Evolutionary conservation across 2,888 invertebrate genomes (phyloP), one percentile per base, ranked within the genome.

Genomic region (Hanleya hanleyi): DNA sequence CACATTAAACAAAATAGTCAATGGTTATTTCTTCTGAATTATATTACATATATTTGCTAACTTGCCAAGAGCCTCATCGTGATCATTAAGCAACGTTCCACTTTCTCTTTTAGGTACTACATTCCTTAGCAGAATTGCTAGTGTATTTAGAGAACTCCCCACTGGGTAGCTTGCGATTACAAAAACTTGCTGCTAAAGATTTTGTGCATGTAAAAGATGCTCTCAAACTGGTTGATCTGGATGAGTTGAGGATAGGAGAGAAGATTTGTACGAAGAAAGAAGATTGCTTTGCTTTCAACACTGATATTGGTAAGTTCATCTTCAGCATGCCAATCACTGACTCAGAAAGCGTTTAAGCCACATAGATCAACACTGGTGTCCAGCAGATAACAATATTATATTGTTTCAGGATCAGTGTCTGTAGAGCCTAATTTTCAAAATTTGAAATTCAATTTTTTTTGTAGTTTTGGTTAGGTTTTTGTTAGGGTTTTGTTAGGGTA

Each of bases 181-280:
- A 77, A 0, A 76, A 77, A 15, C 71, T 86, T 29, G 78, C 78
- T 12, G 61, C 76, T 35, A 69, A 78, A 9, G 86, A 86, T 70
- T 86, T 87, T 79, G 82, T 86, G 1, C 35, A 83, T 15, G 76
- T 82, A 12, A 68, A 77, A 15, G 77, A 70, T 26, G 67, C 73
- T 1, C 66, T 86, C 0, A 83, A 84, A 69, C 78, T 87, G 49
- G 81, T 83, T 1, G 86, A 87, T 68, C 77, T 87, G 1, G 85
- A 85, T 75, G 83, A 86, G n/a, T 29, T 86, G 1, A 64, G 38
- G 12, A 37, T 84, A 3, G 83, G 80, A 5, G 86, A 87, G 62
- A 69, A 70, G 32, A 6, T 71, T 0, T 87, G 87, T 70, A 33
- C 38, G 1, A 64, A 36, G 12, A 32, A 50, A 1, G 57, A 57